A percentile compares a stretch with the other conserved stretches of the same genome.
Conservation (phyloP, 2,113 vertebrate species). For the Epinephelus cyanopodus region DNA sequence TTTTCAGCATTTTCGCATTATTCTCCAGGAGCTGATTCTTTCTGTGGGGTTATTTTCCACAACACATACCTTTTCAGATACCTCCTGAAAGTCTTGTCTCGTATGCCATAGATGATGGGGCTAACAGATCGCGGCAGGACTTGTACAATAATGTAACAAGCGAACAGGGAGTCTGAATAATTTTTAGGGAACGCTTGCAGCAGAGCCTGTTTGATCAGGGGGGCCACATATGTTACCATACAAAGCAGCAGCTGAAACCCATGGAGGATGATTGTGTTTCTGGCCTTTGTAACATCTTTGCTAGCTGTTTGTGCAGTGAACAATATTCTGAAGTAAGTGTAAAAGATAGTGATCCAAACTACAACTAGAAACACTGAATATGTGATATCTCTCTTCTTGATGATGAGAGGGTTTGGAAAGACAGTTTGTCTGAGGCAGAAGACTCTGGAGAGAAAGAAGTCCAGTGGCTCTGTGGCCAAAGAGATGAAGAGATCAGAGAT, state of each 20-base stretch:
- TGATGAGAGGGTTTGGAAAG: slow-evolving; percentile 55
- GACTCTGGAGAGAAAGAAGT: slow-evolving; percentile 55
- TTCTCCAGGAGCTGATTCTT: too few species aligned
- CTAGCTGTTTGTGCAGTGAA: slow-evolving; percentile 62
- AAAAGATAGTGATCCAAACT: slow-evolving; percentile 71
- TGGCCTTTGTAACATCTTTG: slow-evolving; percentile 74
- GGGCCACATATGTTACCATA: slow-evolving; percentile 65
- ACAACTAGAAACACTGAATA: slow-evolving; percentile 62
- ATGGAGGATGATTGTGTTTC: slow-evolving; percentile 79
- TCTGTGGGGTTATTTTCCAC: slow-evolving; percentile 19
- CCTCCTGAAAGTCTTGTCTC: slow-evolving; percentile 76
- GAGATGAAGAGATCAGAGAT: slow-evolving; percentile 73
- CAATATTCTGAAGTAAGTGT: slow-evolving; percentile 70
- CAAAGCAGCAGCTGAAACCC: slow-evolving; percentile 78
- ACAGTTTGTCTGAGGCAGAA: slow-evolving; percentile 60
- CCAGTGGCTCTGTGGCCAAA: slow-evolving; percentile 50
- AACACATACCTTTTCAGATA: slow-evolving; percentile 70
- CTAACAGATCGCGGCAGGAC: slow-evolving; percentile 79
- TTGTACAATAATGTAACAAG: slow-evolving; percentile 70
- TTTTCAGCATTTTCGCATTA: too few species aligned
- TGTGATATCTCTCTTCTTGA: slow-evolving; percentile 62
- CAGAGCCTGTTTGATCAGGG: slow-evolving; percentile 27
- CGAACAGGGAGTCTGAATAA: slow-evolving; percentile 55
- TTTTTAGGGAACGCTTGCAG: slow-evolving; percentile 41
- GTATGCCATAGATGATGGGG: slow-evolving; percentile 79